These are phyloP conservation scores for Brachylomia viminalis DNA, from an alignment of 2,888 invertebrate species.

Conservation along the genomic window DNA sequence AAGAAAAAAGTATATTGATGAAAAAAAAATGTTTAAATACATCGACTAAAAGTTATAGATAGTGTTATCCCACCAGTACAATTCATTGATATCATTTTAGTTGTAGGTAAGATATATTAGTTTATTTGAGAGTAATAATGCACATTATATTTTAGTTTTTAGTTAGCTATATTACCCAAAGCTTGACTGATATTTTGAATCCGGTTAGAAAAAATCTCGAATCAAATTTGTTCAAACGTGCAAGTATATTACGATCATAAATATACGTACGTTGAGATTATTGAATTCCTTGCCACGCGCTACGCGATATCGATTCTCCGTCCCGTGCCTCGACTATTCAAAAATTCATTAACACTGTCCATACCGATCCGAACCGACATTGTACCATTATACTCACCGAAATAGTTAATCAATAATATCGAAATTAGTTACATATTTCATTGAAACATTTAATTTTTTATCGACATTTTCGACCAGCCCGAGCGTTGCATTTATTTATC, in stretches of 20 bases:
- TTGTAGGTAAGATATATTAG: constrained; percentile 69
- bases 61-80: constrained; percentile 72
- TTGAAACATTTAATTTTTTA: constrained; percentile 26
- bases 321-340: constrained; percentile 87
- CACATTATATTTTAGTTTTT: constrained; percentile 46
- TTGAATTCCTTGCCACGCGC: constrained; percentile 80
- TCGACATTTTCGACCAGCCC: constrained; percentile 4
- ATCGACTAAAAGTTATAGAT: constrained; percentile 66
- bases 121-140: constrained; percentile 62
- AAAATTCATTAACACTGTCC: constrained; percentile 87
- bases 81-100: constrained; percentile 77
- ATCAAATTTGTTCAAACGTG: constrained; percentile 44
- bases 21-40: constrained; percentile 64
- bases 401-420: constrained; percentile 68
- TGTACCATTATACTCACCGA: constrained; percentile 70
- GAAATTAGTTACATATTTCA: constrained; percentile 49
- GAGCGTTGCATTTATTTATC: constrained; percentile 9
- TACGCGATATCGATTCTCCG: constrained; percentile 87
- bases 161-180: constrained; percentile 51
- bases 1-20: constrained; percentile 62
- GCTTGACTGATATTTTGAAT: constrained; percentile 55
- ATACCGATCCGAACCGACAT: constrained; percentile 80
- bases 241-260: constrained; percentile 38
- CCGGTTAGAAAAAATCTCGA: constrained; percentile 39
- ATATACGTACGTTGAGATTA: constrained; percentile 64